Evolutionary conservation across 1,140 invertebrate genomes (phyloP), one percentile per base, ranked within the genome.

Genomic region (Leptopilina clavipes): DNA sequence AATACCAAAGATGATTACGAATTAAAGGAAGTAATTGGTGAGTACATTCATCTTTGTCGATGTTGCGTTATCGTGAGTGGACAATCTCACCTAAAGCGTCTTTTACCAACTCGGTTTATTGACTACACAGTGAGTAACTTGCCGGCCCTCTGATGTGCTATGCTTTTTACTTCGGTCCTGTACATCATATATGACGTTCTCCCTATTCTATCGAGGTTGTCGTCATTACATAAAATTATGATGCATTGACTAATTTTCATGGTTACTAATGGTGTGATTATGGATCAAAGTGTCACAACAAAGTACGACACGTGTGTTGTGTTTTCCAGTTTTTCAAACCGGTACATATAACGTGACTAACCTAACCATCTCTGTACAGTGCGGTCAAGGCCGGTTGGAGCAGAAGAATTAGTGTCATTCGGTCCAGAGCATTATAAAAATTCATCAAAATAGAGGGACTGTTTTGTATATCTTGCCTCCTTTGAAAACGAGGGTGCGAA

Each of bases 1-100:
- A 98, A 97, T 91, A 94, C 93, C 82, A 96, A 97, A 90, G 96
- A 98, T 86, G 96, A 98, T 87, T 99, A 98, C 91, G 97, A 98
- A 90, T 92, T 99, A 76, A 94, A 94, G 84, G 97, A 98, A 92
- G 95, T 98, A 84, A 98, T 99, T 85, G 97, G 97, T 96, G 91
- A 93, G 91, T 88, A 48, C 84, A 25, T 12, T 37, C 75, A 79
- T 85, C 88, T 85, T 17, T 25, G 8, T 44, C 44, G 17, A 25
- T 14, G 82, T 78, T 52, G 45, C 74, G 48, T 71, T 71, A 19
- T 43, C 45, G 10, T 1, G 3, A 11, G 65, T 65, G 22, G 56
- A 65, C 56, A 11, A 14, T 65, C 76, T 12, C 31, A 0, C 31
- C 44, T n/a, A 72, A 72, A 22, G 14, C 48, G 31, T 14, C 44